These are phyloP conservation scores for Osmerus mordax DNA, from an alignment of 2,113 vertebrate genomes.

Conservation along the genomic window DNA sequence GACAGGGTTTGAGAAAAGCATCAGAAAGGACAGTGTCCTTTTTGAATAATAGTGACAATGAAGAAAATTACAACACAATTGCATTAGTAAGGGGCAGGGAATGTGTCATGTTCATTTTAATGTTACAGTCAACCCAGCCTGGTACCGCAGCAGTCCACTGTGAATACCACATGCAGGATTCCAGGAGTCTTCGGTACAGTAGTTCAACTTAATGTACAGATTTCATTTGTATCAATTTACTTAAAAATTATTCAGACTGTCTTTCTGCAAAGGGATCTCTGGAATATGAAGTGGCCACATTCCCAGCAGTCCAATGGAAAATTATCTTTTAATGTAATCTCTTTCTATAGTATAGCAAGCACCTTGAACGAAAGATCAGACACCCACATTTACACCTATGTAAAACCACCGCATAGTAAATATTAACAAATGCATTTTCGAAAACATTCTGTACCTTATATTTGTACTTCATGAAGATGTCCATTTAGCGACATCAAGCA, in stretches of 20 bases:
- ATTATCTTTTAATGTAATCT: slow-evolving; percentile 54
- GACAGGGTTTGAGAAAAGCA: too few relatives aligned
- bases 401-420: too few relatives aligned
- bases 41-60: too few relatives aligned
- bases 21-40: too few relatives aligned
- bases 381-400: too few relatives aligned
- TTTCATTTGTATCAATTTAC: slow-evolving; percentile 55
- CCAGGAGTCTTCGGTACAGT: neutral
- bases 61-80: too few relatives aligned
- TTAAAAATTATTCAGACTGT: slow-evolving; percentile 30
- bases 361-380: slow-evolving; percentile 15
- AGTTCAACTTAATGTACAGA: slow-evolving; percentile 33
- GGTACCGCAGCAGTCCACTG: too few relatives aligned
- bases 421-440: too few relatives aligned
- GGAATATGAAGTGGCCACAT: slow-evolving; percentile 29
- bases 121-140: too few relatives aligned
- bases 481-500: neutral
- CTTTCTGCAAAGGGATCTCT: slow-evolving; percentile 35
- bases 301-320: slow-evolving; percentile 32
- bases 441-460: neutral
- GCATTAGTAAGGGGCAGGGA: too few relatives aligned
- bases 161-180: neutral
- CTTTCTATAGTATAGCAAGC: slow-evolving; percentile 26
- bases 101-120: too few relatives aligned
- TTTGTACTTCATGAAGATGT: neutral